Base-by-base conservation (phyloP, 1,140 invertebrate genomes). In the Pseudachorutes palmiensis region DNA sequence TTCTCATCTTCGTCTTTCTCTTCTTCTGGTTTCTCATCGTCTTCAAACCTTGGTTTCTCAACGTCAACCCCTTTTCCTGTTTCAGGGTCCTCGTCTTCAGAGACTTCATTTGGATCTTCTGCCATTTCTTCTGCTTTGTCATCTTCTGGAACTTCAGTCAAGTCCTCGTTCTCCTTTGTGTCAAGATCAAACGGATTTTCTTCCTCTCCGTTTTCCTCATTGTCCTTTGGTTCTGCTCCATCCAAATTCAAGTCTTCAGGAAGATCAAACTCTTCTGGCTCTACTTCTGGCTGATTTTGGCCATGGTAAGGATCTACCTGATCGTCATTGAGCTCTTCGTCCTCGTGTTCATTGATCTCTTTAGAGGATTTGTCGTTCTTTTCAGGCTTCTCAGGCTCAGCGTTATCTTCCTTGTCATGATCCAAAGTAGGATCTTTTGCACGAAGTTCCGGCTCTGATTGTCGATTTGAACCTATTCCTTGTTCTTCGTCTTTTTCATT, bases 291-390 rank as follows among this genome's bases (percentile, higher is more conserved):
- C 74, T 86, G 83, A 60, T 76, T 70, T 22, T 79, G 74, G 31
- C 88, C 89, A 76, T 94, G 89, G 77, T 92, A 87, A 26, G 90
- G 89, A 83, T 95, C 90, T 0, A 87, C 80, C 79, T 93, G 89
- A 76, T 92, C 87, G 75, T 92, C 89, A 77, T 91, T 86, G 70
- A 84, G 76, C 75, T 91, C 86, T 2, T 58, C 64, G 28, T 71
- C 49, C 1, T 65, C 45, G 64, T 83, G 76, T 80, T 70, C 58
- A 29, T 70, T 66, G 49, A 63, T 32, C 28, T 71, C 67, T 30
- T 57, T 65, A 0, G 22, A 12, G 62, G 67, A 55, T 76, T 75
- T 71, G 63, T 30, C 48, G 16, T 69, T 62, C 58, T 73, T 57
- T 55, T 41, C 22, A 28, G 31, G 26, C 36, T 64, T 49, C 31